Evolutionary conservation across 2,797 vertebrate species (phyloP).

Genomic region (Spondyliosoma cantharus): DNA sequence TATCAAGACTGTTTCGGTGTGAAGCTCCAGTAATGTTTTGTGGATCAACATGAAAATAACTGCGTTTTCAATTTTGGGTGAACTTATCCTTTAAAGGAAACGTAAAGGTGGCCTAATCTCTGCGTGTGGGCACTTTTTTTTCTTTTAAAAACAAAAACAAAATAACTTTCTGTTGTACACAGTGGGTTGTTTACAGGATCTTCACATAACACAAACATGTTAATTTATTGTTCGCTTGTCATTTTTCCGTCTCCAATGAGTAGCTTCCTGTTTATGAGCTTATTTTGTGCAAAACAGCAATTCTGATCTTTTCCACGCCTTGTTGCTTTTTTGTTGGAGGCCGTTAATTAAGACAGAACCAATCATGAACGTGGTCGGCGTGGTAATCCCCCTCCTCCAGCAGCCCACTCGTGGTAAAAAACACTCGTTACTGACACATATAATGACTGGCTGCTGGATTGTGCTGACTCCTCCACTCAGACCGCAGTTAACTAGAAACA

Average conservation of each 20-base stretch:
- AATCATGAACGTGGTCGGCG: conserved; percentile 52
- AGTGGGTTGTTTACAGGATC: background rate
- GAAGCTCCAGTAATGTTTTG: no score
- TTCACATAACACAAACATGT: conserved; percentile 24
- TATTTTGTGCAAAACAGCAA: conserved; percentile 31
- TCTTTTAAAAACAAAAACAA: background rate
- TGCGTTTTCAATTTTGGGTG: no score
- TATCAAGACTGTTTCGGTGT: no score
- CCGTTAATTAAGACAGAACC: conserved; percentile 56
- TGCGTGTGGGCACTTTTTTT: conserved; percentile 33
- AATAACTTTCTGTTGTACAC: background rate
- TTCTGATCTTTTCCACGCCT: conserved; percentile 27
- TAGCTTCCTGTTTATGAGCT: conserved; percentile 25
- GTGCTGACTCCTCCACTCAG: conserved; percentile 78
- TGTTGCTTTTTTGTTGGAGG: conserved; percentile 19
- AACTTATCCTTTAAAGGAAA: background rate
- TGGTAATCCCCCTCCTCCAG: conserved; percentile 56
- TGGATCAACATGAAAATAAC: no score
- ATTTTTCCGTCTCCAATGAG: conserved; percentile 41
- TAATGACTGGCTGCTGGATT: conserved; percentile 78
- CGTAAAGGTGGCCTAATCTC: background rate
- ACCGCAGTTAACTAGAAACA: conserved; percentile 81
- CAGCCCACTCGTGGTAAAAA: conserved; percentile 72
- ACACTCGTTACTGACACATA: conserved; percentile 79
- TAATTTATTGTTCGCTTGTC: conserved; percentile 11